phyloP scores from a whole-genome alignment of 2,888 invertebrate genomes.

The Eupithecia vulgata region DNA sequence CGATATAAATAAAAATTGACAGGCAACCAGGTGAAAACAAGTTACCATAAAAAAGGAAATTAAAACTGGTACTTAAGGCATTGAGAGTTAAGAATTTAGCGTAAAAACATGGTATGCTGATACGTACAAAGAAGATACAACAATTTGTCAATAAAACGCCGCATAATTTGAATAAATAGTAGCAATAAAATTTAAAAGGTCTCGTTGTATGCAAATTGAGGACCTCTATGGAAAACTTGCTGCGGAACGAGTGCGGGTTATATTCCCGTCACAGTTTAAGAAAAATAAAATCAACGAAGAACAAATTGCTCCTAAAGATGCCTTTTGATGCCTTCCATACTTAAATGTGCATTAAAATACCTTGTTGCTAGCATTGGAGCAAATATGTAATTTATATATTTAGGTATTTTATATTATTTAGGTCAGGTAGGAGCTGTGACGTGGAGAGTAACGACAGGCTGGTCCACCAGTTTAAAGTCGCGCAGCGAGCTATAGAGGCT shows the following conservation, averaged over 20 bases:
- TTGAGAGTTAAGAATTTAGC: constrained; percentile 7
- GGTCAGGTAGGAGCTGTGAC: no score
- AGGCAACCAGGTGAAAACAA: constrained; percentile 27
- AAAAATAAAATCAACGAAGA: no score
- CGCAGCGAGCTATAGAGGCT: no score
- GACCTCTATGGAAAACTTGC: not conserved
- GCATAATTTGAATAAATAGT: constrained; percentile 26
- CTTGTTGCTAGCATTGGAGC: no score
- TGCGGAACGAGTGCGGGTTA: not conserved
- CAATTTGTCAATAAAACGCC: constrained; percentile 40
- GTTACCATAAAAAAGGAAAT: constrained; percentile 23
- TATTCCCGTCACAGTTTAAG: not conserved
- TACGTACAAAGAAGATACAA: constrained; percentile 25
- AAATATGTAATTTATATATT: no score
- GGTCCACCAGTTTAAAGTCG: no score
- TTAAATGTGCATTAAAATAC: no score
- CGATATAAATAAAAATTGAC: no score
- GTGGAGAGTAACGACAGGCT: no score
- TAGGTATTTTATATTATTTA: no score
- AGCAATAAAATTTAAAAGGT: not conserved
- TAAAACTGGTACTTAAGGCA: constrained; percentile 17
- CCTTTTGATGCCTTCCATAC: no score
- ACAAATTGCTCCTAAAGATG: no score
- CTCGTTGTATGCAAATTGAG: constrained; percentile 14
- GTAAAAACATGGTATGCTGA: constrained; percentile 22